phyloP scores from a whole-genome alignment of 35 echinoderm and acorn worm genomes.

The Holothuria glaberrima region DNA sequence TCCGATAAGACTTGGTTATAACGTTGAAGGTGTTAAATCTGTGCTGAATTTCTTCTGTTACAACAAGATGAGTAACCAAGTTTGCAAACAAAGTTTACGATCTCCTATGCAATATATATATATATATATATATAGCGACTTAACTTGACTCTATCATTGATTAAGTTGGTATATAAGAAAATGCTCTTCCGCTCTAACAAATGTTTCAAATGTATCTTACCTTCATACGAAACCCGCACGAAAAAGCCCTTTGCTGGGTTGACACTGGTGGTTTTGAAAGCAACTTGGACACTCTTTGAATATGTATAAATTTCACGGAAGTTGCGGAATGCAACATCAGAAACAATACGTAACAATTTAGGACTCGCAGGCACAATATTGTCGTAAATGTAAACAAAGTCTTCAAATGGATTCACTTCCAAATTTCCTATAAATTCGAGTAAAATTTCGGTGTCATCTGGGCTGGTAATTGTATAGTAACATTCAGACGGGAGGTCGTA shows the following conservation, averaged over 20 bases:
- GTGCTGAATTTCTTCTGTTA: no score
- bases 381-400: constrained; percentile 26
- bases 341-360: neutral
- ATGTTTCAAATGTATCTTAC: neutral
- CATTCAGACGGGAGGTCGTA: neutral
- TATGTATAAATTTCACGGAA: neutral
- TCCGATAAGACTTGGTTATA: no score
- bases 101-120: no score
- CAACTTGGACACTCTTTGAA: neutral
- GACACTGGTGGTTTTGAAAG: neutral
- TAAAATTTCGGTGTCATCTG: neutral
- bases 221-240: neutral
- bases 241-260: neutral
- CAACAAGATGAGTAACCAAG: no score
- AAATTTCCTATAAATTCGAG: neutral
- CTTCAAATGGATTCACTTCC: neutral
- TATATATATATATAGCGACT: no score
- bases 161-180: no score
- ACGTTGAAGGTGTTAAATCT: no score
- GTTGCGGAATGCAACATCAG: neutral
- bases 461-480: neutral
- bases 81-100: no score
- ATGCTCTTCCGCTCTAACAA: no score
- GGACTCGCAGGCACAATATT: neutral
- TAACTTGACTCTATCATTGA: no score